Base-by-base conservation (phyloP, 2,888 invertebrate species). In the Sipha maydis region DNA sequence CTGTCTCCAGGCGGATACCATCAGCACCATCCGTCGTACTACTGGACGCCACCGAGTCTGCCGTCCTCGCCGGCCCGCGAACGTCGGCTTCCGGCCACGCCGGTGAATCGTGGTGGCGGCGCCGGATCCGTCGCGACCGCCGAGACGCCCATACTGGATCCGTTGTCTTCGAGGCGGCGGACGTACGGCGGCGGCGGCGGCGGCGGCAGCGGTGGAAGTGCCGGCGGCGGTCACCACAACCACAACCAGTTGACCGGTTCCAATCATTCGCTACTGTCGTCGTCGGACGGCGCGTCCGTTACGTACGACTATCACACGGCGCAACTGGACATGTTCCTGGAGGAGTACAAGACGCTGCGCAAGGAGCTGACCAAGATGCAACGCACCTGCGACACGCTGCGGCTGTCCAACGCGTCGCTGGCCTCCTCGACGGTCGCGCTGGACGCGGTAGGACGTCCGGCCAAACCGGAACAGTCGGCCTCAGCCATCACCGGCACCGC, bases 351-450 rank as follows among this genome's bases (percentile, higher is more conserved):
- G 90, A 95, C 93, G 90, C 93, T 96, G 89, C 95, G 96, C 91
- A 95, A 95, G 91, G 95, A 96, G 91, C 92, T 96, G 90, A 95
- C 95, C 89, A 94, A 95, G 91, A 96, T 96, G 96, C 96, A 96
- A 91, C 95, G 95, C 91, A 95, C 95, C 38, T 94, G 96, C 91
- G 95, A 96, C 90, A 95, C 94, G 90, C 93, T 95, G 91, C 92
- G 82, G 19, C 89, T 83, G 86, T 89, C 85, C 71, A 89, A 85
- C 86, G 92, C 90, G 91, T 92, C 89, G 91, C 92, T 85, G 93
- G 93, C 90, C 92, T 93, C 73, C 91, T 93, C 92, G 91, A 89
- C 90, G 75, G 89, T 91, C 90, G 86, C 90, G 90, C 48, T 89
- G 54, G 85, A 85, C 89, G 83, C 90, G 90, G 28, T 89, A 89